These are phyloP conservation scores for Cyclophora punctaria DNA, from an alignment of 2,888 invertebrate genomes.

Conservation along the genomic window DNA sequence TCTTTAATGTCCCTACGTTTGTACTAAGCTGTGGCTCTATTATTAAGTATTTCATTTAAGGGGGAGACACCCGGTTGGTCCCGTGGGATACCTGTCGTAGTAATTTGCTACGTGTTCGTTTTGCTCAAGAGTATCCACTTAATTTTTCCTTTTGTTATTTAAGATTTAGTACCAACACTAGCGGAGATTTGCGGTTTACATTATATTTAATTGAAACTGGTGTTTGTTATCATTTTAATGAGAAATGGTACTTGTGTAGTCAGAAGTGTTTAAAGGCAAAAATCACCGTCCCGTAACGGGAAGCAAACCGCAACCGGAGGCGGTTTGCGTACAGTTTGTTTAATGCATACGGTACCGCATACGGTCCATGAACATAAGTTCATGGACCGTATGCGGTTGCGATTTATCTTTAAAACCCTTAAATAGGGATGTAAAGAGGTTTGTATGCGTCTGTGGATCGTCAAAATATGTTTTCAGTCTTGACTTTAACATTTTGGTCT, in stretches of 20 bases:
- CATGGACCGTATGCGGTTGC: too few relatives aligned
- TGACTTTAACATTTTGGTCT: too few relatives aligned
- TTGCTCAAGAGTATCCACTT: conserved; percentile 28
- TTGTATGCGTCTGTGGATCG: too few relatives aligned
- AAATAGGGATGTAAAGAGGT: too few relatives aligned
- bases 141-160: conserved; percentile 42
- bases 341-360: too few relatives aligned
- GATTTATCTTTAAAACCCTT: too few relatives aligned
- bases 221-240: conserved; percentile 1
- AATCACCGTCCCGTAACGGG: too few relatives aligned
- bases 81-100: conserved; percentile 64
- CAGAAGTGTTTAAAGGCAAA: conserved; percentile 4
- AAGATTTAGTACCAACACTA: conserved; percentile 43
- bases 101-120: conserved; percentile 55
- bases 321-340: too few relatives aligned
- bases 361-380: too few relatives aligned
- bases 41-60: conserved; percentile 69
- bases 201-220: conserved; percentile 22
- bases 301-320: too few relatives aligned
- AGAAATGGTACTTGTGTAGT: conserved; percentile 2
- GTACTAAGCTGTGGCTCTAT: conserved; percentile 50
- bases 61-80: conserved; percentile 44
- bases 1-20: conserved; percentile 42
- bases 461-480: too few relatives aligned
- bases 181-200: conserved; percentile 35